These are phyloP conservation scores for Stenodera caucasica DNA, from an alignment of 2,888 invertebrate species.

Conservation along the genomic window DNA sequence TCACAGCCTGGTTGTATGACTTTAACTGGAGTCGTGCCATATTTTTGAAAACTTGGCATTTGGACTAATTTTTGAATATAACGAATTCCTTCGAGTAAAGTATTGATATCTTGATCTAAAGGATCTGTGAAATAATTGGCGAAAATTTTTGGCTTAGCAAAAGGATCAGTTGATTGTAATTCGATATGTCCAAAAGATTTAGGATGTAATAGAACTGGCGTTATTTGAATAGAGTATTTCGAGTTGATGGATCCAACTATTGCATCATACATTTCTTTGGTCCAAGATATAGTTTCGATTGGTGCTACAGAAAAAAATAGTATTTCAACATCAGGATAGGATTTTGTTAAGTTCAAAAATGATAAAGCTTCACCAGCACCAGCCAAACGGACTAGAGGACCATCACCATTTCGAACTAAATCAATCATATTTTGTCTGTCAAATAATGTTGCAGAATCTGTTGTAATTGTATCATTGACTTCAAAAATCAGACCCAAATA, in stretches of 20 bases:
- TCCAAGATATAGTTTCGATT: constrained; percentile 61
- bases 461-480: no score
- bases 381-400: constrained; percentile 60
- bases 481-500: no score
- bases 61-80: constrained; percentile 58
- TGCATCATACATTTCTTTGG: constrained; percentile 59
- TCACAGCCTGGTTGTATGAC: constrained; percentile 59
- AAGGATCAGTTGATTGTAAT: constrained; percentile 71
- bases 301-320: constrained; percentile 62
- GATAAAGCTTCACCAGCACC: constrained; percentile 62
- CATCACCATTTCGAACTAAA: constrained; percentile 56
- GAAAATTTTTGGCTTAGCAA: constrained; percentile 70
- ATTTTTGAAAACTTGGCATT: constrained; percentile 57
- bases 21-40: constrained; percentile 52
- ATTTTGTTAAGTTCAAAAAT: constrained; percentile 60
- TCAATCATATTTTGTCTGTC: constrained; percentile 50
- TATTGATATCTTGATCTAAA: constrained; percentile 56
- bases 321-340: constrained; percentile 70
- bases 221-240: constrained; percentile 40
- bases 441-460: constrained; percentile 15
- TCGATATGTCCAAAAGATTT: constrained; percentile 69
- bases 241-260: constrained; percentile 63
- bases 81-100: constrained; percentile 54
- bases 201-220: constrained; percentile 63
- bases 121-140: constrained; percentile 77